Percentiles rank a stretch among this genome's conserved stretches.
Evolutionary conservation across 2,888 invertebrate species (phyloP).

Genomic region (Pandemis heparana): DNA sequence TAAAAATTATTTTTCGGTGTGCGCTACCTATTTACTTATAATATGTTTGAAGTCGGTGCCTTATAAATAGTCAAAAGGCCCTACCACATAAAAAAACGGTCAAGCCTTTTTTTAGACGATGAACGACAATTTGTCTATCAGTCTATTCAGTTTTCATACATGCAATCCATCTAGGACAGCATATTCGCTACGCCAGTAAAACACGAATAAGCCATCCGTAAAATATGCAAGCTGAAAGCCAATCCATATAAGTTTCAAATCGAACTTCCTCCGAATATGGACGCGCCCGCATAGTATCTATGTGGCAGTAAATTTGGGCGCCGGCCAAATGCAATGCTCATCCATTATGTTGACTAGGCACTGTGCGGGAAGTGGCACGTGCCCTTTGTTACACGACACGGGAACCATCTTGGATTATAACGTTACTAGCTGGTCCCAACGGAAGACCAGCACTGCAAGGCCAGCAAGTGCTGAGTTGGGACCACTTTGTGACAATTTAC

Average conservation of each 20-base stretch:
- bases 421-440: no score
- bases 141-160: neutral
- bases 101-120: no score
- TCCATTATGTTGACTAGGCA: conserved; percentile 72
- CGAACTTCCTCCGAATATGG: conserved; percentile 16
- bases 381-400: conserved; percentile 48
- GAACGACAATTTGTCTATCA: no score
- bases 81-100: no score
- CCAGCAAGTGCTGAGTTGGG: no score
- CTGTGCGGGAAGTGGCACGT: conserved; percentile 48
- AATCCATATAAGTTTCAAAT: conserved; percentile 8
- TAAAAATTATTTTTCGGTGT: no score
- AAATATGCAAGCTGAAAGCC: conserved; percentile 8
- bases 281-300: conserved; percentile 62
- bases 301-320: conserved; percentile 81
- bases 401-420: neutral
- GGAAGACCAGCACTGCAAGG: no score
- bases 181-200: neutral
- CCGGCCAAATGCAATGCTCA: conserved; percentile 84
- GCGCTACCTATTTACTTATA: no score
- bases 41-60: no score
- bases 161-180: neutral
- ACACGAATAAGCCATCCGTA: neutral
- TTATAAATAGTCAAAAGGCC: no score
- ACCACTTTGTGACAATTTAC: no score